Base-by-base conservation (phyloP, 2,888 invertebrate genomes). In the Epistrophella euchroma region DNA sequence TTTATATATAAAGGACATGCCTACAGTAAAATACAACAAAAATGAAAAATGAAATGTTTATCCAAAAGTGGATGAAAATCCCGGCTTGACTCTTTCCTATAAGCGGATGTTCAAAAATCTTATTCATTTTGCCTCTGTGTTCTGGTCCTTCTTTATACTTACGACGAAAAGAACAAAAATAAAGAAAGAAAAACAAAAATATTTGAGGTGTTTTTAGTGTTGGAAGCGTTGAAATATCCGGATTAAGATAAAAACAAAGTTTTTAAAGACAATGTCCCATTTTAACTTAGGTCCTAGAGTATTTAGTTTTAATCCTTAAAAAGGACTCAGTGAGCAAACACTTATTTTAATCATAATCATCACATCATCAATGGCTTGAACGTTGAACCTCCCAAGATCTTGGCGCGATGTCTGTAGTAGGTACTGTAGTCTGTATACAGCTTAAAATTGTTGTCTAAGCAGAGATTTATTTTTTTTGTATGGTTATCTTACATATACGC, bases 171-270 rank as follows among this genome's bases (percentile, higher is more conserved):
- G 13, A 47, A 19, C 11, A 60, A 19, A 6, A 60, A 40, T 19
- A 47, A 17, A 55, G 17, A 62, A 19, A 45, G 22, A 50, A 60
- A 60, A 81, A 47, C 19, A 70, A 22, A 58, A 45, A 58, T 58
- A 58, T 71, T 75, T 45, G 2, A 64, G 28, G 17, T 47, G 32
- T 62, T 74, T 79, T 74, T 74, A 74, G 70, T 52, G 43, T 66
- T 70, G 64, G 40, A 79, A 74, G 84, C 84, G 84, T 79, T 56
- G 84, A 84, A 79, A 84, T 71, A 74, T 84, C 79, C 74, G 64
- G 64, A 64, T 64, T 64, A 64, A 64, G 64, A 40, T 62, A 43
- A 25, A 17, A 11, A 58, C 17, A 58, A 25, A 64, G 64, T 43
- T 60, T 22, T 60, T 37, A 60, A 25, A 64, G 17, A 45, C 64